phyloP scores from a whole-genome alignment of 2,888 invertebrate species.

The Nyleta sp. region DNA sequence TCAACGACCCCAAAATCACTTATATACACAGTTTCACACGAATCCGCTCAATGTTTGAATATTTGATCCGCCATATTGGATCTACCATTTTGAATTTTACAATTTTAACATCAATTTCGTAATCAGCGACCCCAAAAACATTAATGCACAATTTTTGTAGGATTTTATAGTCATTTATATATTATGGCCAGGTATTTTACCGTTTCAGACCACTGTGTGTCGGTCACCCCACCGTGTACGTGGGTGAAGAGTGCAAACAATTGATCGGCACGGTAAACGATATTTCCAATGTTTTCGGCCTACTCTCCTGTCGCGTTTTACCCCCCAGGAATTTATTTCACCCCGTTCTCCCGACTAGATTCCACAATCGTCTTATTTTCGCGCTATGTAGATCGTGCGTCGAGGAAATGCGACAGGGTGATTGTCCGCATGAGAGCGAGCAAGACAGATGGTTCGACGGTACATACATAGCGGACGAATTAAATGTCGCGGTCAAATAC shows the following conservation, averaged over 20 bases:
- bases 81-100: conserved; percentile 3
- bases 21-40: background rate
- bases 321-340: conserved; percentile 70
- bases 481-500: conserved; percentile 71
- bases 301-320: conserved; percentile 69
- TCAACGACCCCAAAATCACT: conserved; percentile 2
- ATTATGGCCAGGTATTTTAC: background rate
- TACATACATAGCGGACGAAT: conserved; percentile 77
- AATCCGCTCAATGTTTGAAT: conserved; percentile 5
- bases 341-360: conserved; percentile 73
- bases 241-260: conserved; percentile 46
- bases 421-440: background rate
- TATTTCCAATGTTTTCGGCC: conserved; percentile 62
- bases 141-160: too few species aligned
- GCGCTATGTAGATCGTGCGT: conserved; percentile 60
- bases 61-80: conserved; percentile 4
- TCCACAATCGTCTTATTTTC: conserved; percentile 74
- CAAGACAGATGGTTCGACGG: conserved; percentile 69
- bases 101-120: background rate
- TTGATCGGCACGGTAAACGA: conserved; percentile 21
- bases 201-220: too few species aligned
- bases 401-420: conserved; percentile 14
- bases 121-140: conserved; percentile 5
- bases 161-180: too few species aligned
- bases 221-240: conserved; percentile 1